phyloP scores from a whole-genome alignment of 2,797 vertebrate species.

The Urocyon cinereoargenteus region DNA sequence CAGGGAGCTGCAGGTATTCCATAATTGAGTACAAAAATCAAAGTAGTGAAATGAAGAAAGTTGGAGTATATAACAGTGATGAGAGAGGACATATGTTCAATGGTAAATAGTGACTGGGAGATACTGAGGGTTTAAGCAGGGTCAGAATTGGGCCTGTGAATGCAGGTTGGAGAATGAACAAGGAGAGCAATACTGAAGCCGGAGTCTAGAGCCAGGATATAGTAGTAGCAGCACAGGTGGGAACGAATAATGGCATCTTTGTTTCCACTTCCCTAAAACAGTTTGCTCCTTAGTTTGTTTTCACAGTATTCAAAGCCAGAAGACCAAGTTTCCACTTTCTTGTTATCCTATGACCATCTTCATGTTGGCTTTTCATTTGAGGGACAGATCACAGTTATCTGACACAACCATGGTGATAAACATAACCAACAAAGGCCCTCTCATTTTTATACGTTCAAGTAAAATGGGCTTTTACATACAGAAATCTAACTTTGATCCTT shows the following conservation, averaged over 20 bases:
- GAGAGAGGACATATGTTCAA: neutral
- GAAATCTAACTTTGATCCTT: neutral
- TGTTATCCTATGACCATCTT: neutral
- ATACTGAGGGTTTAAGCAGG: neutral
- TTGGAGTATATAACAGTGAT: neutral
- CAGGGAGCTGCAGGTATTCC: neutral
- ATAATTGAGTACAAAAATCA: neutral
- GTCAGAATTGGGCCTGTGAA: neutral
- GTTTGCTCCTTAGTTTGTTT: neutral
- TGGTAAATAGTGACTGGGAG: neutral
- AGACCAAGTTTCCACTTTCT: neutral
- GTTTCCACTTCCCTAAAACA: neutral
- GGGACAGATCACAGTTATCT: neutral
- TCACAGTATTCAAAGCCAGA: neutral
- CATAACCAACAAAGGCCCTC: neutral
- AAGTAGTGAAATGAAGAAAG: neutral
- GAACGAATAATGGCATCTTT: neutral
- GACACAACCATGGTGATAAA: neutral
- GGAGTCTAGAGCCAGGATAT: neutral
- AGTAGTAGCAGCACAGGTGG: neutral
- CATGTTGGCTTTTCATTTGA: neutral
- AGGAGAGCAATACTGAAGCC: neutral
- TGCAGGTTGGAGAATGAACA: neutral
- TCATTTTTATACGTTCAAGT: neutral
- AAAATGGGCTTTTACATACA: neutral